A percentile compares a stretch with the other conserved stretches of the same genome.
Evolutionary conservation across 2,888 invertebrate species (phyloP).

Genomic region (Aricia artaxerxes): DNA sequence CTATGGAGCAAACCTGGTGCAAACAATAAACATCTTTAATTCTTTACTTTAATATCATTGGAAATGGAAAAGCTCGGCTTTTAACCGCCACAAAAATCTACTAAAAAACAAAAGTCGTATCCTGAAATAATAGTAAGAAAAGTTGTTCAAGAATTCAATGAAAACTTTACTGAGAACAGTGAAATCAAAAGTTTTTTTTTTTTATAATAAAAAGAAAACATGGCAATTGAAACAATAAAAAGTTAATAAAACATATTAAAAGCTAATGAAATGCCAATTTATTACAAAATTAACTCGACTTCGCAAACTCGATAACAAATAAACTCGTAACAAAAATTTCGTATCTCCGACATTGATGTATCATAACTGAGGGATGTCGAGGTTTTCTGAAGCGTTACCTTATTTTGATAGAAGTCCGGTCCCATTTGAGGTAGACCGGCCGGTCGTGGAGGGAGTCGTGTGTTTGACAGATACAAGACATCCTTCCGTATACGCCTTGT

Average conservation of each 20-base stretch:
- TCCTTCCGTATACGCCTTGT: too few relatives aligned
- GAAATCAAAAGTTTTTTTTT: neutral
- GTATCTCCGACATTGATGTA: slow-evolving; percentile 36
- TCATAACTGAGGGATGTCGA: slow-evolving; percentile 28
- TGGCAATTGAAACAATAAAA: neutral
- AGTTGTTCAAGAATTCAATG: neutral
- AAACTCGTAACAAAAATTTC: slow-evolving; percentile 37
- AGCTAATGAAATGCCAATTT: slow-evolving; percentile 33
- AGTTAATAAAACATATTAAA: slow-evolving; percentile 31
- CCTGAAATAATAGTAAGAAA: neutral
- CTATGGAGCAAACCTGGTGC: too few relatives aligned
- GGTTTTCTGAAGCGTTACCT: too few relatives aligned
- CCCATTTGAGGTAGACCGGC: too few relatives aligned
- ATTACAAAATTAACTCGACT: slow-evolving; percentile 14
- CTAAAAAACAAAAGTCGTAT: too few relatives aligned
- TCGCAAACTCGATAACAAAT: slow-evolving; percentile 29
- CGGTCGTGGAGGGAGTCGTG: too few relatives aligned
- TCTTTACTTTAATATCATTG: too few relatives aligned
- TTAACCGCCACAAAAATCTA: too few relatives aligned
- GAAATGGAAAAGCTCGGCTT: too few relatives aligned
- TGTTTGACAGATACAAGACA: too few relatives aligned
- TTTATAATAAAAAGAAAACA: neutral
- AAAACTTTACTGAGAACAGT: neutral
- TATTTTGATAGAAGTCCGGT: too few relatives aligned
- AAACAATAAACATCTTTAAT: too few relatives aligned